Conservation (phyloP, 2,113 vertebrate genomes). For the Amphiprion percula region DNA sequence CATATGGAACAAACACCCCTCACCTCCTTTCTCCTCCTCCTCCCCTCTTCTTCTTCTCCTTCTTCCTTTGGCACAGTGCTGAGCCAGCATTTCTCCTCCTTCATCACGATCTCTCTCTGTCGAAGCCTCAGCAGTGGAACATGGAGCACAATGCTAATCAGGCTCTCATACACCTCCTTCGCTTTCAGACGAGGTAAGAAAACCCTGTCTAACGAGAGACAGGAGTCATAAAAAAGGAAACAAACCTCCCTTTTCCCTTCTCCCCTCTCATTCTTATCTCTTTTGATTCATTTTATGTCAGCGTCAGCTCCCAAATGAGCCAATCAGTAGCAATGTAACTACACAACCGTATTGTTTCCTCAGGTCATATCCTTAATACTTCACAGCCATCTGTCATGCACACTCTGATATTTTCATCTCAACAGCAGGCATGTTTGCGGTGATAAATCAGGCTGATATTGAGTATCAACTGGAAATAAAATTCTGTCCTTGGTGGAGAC, state of each 20-base stretch:
- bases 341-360: slow-evolving; percentile 7
- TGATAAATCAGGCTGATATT: slow-evolving; percentile 10
- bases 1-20: slow-evolving; percentile 47
- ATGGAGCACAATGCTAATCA: slow-evolving; percentile 84
- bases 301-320: slow-evolving; percentile 50
- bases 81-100: slow-evolving; percentile 62
- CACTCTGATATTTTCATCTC: slow-evolving; percentile 1
- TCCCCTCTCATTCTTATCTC: slow-evolving; percentile 22
- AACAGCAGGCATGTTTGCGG: neutral
- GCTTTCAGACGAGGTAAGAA: slow-evolving; percentile 5
- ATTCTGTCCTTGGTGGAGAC: neutral
- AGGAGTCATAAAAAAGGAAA: slow-evolving; percentile 60
- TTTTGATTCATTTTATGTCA: slow-evolving; percentile 35
- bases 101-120: slow-evolving; percentile 40
- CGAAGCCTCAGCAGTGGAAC: slow-evolving; percentile 79
- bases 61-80: slow-evolving; percentile 53
- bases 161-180: slow-evolving; percentile 34
- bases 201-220: slow-evolving; percentile 59
- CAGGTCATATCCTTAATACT: slow-evolving; percentile 19
- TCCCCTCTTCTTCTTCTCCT: slow-evolving; percentile 39
- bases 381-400: neutral
- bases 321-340: slow-evolving; percentile 30
- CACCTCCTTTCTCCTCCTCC: slow-evolving; percentile 31
- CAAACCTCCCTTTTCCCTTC: slow-evolving; percentile 48
- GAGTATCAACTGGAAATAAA: neutral